Base-by-base conservation (phyloP, 2,888 invertebrate genomes). In the Polyommatus iphigenia region DNA sequence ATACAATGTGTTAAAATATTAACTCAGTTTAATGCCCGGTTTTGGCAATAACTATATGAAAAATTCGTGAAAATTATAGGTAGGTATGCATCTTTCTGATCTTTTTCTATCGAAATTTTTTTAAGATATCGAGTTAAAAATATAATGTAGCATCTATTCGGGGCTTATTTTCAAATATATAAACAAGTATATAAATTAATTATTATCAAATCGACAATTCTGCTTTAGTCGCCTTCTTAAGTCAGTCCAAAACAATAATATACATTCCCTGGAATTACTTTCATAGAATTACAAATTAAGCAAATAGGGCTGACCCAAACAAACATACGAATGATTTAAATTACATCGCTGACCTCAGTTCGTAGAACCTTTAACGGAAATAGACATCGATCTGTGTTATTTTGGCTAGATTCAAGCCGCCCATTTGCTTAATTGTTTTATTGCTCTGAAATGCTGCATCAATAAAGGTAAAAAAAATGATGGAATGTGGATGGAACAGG, bases 321-420 rank as follows among this genome's bases (percentile, higher is more conserved):
- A 62, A 62, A 62, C 24, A 62, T 62, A 62, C 62, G 20, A 24
- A 24, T 62, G 24, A 24, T 62, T 62, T 24, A 24, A 62, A 62
- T 62, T 24, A 62, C 20, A 62, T 20, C 4, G 20, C 62, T 62
- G 62, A 62, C 62, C 24, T 24, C 46, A 73, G 73, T 73, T 73
- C 73, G 6, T 46, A 73, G 73, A 73, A 41, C 73, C 50, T 24
- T 54, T 50, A 24, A 73, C 73, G 46, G 46, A 73, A 73, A 73
- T 73, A 73, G 41, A 20, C 24, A 50, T 73, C 46, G 73, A 73
- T 73, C 73, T 20, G 46, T 20, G 50, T 46, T 73, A 46, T 73
- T 73, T 24, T 20, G 50, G 24, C 50, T 73, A 41, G n/a, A 50
- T 73, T 50, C 50, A 50, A 50, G 5, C 46, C 46, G 73, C 18